These are phyloP conservation scores for Psittacara wagleri DNA, from an alignment of 2,113 vertebrate species.

Conservation along the genomic window DNA sequence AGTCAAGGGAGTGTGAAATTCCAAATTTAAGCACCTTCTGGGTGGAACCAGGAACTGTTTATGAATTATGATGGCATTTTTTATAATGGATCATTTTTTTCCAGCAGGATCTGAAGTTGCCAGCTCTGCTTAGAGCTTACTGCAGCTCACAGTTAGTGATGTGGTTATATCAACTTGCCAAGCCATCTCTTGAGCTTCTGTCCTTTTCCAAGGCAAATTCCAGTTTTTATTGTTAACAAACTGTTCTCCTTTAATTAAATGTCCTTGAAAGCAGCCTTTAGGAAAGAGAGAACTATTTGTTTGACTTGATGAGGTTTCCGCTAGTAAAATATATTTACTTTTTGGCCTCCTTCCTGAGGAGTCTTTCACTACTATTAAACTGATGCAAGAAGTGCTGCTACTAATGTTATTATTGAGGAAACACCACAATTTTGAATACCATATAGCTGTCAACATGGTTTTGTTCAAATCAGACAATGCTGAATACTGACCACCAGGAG, in stretches of 20 bases:
- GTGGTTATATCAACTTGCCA: constrained; percentile 1
- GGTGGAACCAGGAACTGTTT: neutral
- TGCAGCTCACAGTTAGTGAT: neutral
- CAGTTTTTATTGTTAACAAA: constrained; percentile 21
- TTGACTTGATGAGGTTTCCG: constrained; percentile 4
- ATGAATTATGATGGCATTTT: neutral
- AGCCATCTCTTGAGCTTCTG: neutral
- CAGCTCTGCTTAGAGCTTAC: neutral
- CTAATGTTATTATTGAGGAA: neutral
- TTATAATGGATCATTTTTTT: neutral
- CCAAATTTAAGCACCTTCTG: neutral
- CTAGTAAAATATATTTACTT: neutral
- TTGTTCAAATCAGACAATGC: neutral
- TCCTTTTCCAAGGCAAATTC: constrained; percentile 24
- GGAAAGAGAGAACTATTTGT: neutral
- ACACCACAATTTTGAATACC: neutral
- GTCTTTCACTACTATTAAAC: neutral
- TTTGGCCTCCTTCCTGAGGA: neutral
- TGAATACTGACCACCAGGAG: neutral
- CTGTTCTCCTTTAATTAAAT: neutral
- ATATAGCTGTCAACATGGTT: neutral
- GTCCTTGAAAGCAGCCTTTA: neutral
- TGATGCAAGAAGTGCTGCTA: neutral
- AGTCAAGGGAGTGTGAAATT: constrained; percentile 13
- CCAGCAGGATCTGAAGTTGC: neutral